Evolutionary conservation across 2,888 invertebrate species (phyloP), one percentile per base, ranked within the genome.

Genomic region (Tipula lateralis): DNA sequence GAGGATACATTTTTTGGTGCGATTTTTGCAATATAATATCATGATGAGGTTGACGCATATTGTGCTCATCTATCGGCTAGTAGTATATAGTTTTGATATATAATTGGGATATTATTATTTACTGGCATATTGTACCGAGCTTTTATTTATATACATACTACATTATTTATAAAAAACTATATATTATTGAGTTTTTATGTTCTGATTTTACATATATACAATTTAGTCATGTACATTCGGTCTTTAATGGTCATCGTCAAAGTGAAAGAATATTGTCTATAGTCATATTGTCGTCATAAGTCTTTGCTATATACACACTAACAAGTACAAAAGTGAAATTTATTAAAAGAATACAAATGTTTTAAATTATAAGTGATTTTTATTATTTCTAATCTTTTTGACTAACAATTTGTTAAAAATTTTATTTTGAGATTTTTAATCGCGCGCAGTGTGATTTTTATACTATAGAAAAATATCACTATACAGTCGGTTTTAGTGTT

Each of bases 81-180:
- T n/a, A 66, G 24, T 1, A 66, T 7, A 0, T 66, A 24, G 66
- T 66, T 66, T 50, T 44, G 44, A n/a, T 19, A 24, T 24, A 7
- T n/a, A 44, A 44, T 36, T 36, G 12, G 36, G 12, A 36, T 36
- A 66, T 39, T 39, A 24, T 66, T 66, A 9, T 66, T 66, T 66
- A 24, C 66, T 66, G 66, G 9, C 66, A 24, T 24, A 66, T 66
- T 24, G n/a, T 19, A 66, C 9, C n/a, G 24, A 0, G 16, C 5
- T 16, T 50, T n/a, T 4, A 50, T 50, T 50, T 50, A 19, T 50
- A 50, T 24, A 66, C 2, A 1, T 6, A 4, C 6, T 66, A 24
- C 66, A 66, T 66, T 66, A 66, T 66, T 66, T 66, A 66, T 66
- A 66, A 9, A 66, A 66, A 66, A 24, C 66, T 66, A 66, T 66